phyloP scores from a whole-genome alignment of 2,888 invertebrate genomes.

The Drosophila prostipennis region DNA sequence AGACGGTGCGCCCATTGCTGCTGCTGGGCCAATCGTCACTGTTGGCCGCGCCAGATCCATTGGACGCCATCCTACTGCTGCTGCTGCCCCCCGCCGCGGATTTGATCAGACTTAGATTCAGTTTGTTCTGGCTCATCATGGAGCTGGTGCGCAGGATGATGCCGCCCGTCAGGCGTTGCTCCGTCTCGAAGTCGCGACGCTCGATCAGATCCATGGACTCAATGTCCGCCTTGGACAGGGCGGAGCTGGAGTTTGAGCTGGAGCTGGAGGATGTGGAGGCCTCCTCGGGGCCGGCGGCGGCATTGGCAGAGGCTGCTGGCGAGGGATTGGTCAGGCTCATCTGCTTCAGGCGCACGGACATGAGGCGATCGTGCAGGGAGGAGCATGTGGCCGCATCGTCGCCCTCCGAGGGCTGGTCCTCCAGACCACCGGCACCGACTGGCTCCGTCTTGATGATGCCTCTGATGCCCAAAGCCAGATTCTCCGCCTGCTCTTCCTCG shows the following conservation, averaged over 20 bases:
- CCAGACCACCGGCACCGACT: constrained; percentile 2
- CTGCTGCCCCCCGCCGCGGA: constrained; percentile 39
- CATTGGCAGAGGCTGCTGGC: constrained; percentile 21
- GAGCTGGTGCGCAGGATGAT: constrained; percentile 82
- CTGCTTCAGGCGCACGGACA: constrained; percentile 81
- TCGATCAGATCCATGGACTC: constrained; percentile 84
- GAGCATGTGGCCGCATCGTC: constrained; percentile 23
- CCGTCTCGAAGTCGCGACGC: constrained; percentile 83
- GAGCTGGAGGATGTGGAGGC: constrained; percentile 31
- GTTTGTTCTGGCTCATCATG: constrained; percentile 80
- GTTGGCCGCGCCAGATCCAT: constrained; percentile 29
- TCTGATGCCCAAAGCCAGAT: constrained; percentile 3
- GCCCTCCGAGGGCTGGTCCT: constrained; percentile 33
- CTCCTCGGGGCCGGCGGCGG: constrained; percentile 9
- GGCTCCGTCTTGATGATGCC: constrained; percentile 52
- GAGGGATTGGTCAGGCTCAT: constrained; percentile 73
- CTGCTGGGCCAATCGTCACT: constrained; percentile 80
- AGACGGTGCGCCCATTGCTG: constrained; percentile 78
- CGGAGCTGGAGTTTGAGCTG: constrained; percentile 16
- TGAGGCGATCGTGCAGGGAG: constrained; percentile 75
- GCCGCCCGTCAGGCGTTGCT: constrained; percentile 83
- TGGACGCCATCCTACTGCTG: constrained; percentile 1
- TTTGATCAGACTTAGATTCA: constrained; percentile 82
- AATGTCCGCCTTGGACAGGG: constrained; percentile 76
- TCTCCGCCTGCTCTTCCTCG: constrained; percentile 58